Conservation (phyloP, 1,140 invertebrate genomes). For the Cherax quadricarinatus region DNA sequence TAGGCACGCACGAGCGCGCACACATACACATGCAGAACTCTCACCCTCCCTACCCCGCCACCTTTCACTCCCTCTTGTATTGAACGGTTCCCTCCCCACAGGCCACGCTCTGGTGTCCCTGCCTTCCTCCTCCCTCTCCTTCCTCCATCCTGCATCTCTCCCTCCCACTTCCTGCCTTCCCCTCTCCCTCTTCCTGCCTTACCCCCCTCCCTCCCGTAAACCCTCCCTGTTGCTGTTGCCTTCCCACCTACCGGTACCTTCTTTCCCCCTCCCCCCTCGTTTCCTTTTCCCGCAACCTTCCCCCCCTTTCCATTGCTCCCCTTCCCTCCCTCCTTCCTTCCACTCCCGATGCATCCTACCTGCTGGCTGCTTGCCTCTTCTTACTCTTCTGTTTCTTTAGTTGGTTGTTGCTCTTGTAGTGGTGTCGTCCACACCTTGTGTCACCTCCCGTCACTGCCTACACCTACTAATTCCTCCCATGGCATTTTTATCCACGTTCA, state of each 20-base stretch:
- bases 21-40: not conserved
- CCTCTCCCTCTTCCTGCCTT: slow-evolving; percentile 6
- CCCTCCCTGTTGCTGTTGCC: not conserved
- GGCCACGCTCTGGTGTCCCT: not conserved
- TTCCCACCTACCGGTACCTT: no score
- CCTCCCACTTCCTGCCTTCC: slow-evolving; percentile 33
- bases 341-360: no score
- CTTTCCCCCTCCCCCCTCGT: not conserved
- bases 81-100: not conserved
- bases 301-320: not conserved
- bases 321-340: not conserved
- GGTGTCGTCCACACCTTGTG: no score
- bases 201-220: not conserved
- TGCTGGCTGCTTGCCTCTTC: not conserved
- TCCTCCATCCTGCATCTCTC: not conserved
- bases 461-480: no score
- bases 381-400: no score
- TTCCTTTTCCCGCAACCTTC: not conserved
- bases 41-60: not conserved
- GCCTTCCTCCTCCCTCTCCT: not conserved
- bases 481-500: no score
- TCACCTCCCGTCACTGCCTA: no score
- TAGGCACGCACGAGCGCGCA: not conserved
- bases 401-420: no score
- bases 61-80: not conserved